A percentile compares a stretch with the other conserved stretches of the same genome.
phyloP scores from a whole-genome alignment of 2,797 vertebrate genomes.

The Chanos chanos region DNA sequence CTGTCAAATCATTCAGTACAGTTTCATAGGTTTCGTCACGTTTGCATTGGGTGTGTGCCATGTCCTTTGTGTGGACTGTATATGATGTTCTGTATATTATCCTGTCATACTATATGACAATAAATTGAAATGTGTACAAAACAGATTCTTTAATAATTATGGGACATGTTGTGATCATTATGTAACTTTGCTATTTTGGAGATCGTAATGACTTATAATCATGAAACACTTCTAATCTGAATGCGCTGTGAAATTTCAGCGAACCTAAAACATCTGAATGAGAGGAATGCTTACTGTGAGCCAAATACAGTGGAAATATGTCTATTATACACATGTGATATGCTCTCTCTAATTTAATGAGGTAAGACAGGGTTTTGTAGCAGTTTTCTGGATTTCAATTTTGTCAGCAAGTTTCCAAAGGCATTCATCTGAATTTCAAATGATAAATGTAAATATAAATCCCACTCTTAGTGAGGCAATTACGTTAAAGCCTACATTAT shows the following conservation, averaged over 20 bases:
- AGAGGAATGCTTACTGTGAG: conserved; percentile 46
- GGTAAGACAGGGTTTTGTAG: conserved; percentile 64
- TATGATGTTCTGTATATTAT: no score
- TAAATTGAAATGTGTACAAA: no score
- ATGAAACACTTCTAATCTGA: no score
- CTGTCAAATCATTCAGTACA: no score
- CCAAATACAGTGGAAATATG: conserved; percentile 39
- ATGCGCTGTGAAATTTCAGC: conserved; percentile 49
- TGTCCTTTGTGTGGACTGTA: no score
- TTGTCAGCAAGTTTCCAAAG: conserved; percentile 86
- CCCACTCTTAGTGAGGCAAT: conserved; percentile 78
- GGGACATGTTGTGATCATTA: no score
- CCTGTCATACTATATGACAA: no score
- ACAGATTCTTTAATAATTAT: no score
- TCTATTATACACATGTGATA: conserved; percentile 43
- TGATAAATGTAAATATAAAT: conserved; percentile 83
- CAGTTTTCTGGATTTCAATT: conserved; percentile 73
- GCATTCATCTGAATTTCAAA: conserved; percentile 89
- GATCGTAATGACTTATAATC: no score
- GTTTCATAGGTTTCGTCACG: no score
- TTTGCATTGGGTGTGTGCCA: no score
- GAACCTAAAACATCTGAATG: conserved; percentile 33
- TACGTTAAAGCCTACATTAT: conserved; percentile 78
- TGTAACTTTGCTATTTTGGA: no score
- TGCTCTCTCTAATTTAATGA: conserved; percentile 70